Evolutionary conservation across 2,888 invertebrate species (phyloP).

Genomic region (Leptopilina syphax): DNA sequence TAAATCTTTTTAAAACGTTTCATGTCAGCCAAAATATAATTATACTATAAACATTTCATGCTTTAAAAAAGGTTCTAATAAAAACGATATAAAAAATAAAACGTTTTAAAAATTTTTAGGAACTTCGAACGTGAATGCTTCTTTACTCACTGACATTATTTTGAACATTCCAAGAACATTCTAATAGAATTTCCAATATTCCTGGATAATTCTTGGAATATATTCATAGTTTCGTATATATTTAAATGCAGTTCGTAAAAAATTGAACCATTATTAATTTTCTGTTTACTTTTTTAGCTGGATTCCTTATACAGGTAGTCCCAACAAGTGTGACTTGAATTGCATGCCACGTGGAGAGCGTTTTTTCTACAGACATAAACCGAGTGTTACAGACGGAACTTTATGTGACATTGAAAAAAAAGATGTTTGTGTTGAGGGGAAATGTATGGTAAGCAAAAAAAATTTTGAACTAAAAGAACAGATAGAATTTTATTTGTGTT

Average conservation of each 20-base stretch:
- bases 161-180: no score
- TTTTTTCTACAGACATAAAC: slow-evolving; percentile 92
- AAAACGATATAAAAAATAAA: no score
- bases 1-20: no score
- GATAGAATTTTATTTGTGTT: not conserved
- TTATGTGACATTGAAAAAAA: slow-evolving; percentile 88
- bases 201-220: no score
- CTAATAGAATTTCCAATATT: no score
- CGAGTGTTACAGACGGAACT: slow-evolving; percentile 90
- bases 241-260: not conserved
- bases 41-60: no score
- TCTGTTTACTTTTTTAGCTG: slow-evolving; percentile 79
- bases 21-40: no score
- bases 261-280: not conserved
- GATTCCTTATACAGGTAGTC: slow-evolving; percentile 92
- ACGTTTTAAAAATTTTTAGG: no score
- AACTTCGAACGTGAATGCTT: no score
- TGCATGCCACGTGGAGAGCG: slow-evolving; percentile 95
- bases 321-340: slow-evolving; percentile 95
- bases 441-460: slow-evolving; percentile 86
- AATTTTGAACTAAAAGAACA: not conserved
- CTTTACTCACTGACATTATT: no score
- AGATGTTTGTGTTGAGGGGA: slow-evolving; percentile 96
- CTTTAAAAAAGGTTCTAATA: no score
- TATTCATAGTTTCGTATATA: not conserved